Evolutionary conservation across 2,113 vertebrate species (phyloP).

Genomic region (Sceloporus undulatus): DNA sequence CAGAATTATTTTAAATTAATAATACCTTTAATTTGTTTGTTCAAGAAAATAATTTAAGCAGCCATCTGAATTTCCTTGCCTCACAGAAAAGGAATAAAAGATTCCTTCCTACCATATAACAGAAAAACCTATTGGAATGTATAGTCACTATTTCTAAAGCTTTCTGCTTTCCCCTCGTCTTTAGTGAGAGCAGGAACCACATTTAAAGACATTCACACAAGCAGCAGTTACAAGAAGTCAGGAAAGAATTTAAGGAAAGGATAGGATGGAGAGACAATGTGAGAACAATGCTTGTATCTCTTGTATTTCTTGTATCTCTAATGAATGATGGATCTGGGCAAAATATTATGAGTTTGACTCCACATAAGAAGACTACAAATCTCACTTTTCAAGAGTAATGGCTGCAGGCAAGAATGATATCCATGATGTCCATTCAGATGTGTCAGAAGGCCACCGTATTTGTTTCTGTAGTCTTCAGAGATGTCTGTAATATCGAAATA

Average conservation of each 20-base stretch:
- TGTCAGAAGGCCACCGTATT: too few species aligned
- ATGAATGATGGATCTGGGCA: background rate
- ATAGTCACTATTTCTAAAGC: slow-evolving; percentile 36
- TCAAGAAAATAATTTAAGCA: slow-evolving; percentile 55
- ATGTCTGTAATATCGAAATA: too few species aligned
- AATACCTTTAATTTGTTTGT: slow-evolving; percentile 40
- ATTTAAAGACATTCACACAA: background rate
- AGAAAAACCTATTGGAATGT: slow-evolving; percentile 3
- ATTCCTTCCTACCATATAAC: slow-evolving; percentile 37
- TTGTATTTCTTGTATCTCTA: background rate
- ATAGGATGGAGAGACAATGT: background rate
- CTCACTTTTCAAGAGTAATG: background rate
- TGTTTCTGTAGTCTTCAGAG: too few species aligned
- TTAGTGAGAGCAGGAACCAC: slow-evolving; percentile 22
- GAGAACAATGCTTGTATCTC: background rate
- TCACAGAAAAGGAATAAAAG: slow-evolving; percentile 43
- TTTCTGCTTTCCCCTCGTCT: slow-evolving; percentile 45
- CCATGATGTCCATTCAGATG: background rate
- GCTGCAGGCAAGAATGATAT: background rate
- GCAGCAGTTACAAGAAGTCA: slow-evolving; percentile 2
- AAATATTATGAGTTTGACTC: background rate
- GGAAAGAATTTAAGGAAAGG: background rate
- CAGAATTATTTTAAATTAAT: slow-evolving; percentile 45
- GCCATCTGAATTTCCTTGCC: slow-evolving; percentile 38
- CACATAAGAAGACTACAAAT: background rate